Percentiles rank a stretch among this genome's conserved stretches.
Evolutionary conservation across 1,140 invertebrate species (phyloP).

Genomic region (Papilio glaucus): DNA sequence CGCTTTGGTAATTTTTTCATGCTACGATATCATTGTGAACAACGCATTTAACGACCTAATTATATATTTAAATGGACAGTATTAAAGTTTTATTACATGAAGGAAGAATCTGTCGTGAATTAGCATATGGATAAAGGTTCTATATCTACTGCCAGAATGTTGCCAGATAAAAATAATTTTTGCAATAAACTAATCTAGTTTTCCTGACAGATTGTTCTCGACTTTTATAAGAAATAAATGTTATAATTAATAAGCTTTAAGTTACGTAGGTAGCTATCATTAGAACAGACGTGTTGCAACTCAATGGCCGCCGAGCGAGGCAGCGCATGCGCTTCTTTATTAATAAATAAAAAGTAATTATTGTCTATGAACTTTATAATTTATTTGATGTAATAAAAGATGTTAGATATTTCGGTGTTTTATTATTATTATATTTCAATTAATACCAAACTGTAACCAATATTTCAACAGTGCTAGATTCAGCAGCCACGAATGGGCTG

Average conservation of each 20-base stretch:
- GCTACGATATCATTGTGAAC: conserved; percentile 46
- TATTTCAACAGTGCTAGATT: neutral
- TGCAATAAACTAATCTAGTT: conserved; percentile 14
- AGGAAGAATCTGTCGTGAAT: conserved; percentile 39
- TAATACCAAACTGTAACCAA: neutral
- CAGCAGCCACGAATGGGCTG: neutral
- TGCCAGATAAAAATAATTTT: conserved; percentile 42
- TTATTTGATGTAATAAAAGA: conserved; percentile 80
- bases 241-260: conserved; percentile 56
- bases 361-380: conserved; percentile 77
- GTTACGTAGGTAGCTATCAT: conserved; percentile 50
- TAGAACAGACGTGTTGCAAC: conserved; percentile 51
- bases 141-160: conserved; percentile 47
- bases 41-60: conserved; percentile 56
- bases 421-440: conserved; percentile 20
- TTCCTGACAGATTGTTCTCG: conserved; percentile 24
- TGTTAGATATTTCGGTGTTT: conserved; percentile 67
- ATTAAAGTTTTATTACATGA: conserved; percentile 54
- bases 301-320: conserved; percentile 36
- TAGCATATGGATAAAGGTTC: conserved; percentile 9
- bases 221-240: conserved; percentile 35
- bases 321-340: conserved; percentile 68
- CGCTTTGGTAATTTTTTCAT: conserved; percentile 45
- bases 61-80: conserved; percentile 54
- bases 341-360: conserved; percentile 58